Percentiles rank a stretch among this genome's conserved stretches.
phyloP scores from a whole-genome alignment of 2,113 vertebrate species.

The Osmerus eperlanus region DNA sequence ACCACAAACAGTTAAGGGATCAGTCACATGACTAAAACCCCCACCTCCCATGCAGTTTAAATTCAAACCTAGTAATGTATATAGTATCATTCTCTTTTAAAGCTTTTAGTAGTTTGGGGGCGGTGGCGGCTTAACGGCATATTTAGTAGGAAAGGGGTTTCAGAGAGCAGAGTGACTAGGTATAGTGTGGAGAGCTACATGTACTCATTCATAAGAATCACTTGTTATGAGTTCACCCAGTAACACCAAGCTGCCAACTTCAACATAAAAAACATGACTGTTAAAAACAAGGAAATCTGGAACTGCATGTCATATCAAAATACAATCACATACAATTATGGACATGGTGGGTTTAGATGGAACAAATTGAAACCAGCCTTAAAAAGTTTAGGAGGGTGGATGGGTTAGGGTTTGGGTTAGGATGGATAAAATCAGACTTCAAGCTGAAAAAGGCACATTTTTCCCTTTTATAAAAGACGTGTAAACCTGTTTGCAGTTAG shows the following conservation, averaged over 20 bases:
- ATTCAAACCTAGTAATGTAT: too few relatives aligned
- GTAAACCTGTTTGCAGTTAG: constrained; percentile 67
- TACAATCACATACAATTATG: constrained; percentile 66
- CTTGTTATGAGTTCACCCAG: constrained; percentile 39
- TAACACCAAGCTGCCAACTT: constrained; percentile 58
- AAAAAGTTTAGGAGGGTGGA: constrained; percentile 46
- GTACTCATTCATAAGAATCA: constrained; percentile 28
- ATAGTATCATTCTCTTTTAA: constrained; percentile 46
- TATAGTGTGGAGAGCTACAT: constrained; percentile 38
- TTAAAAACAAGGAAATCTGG: constrained; percentile 33
- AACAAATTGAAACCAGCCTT: constrained; percentile 14
- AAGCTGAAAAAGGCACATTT: constrained; percentile 76
- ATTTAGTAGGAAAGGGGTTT: constrained; percentile 2
- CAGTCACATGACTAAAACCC: too few relatives aligned
- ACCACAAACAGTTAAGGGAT: neutral
- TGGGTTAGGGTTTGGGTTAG: constrained; percentile 1
- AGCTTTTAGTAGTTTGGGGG: constrained; percentile 52
- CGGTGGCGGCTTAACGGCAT: constrained; percentile 50
- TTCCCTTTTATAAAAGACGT: constrained; percentile 68
- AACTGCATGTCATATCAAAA: constrained; percentile 65
- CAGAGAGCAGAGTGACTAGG: constrained; percentile 22
- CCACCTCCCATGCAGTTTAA: too few relatives aligned
- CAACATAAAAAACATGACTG: constrained; percentile 35
- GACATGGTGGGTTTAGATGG: constrained; percentile 33
- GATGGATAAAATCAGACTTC: constrained; percentile 53